Evolutionary conservation across 2,113 vertebrate genomes (phyloP).

Genomic region (Erinaceus europaeus): DNA sequence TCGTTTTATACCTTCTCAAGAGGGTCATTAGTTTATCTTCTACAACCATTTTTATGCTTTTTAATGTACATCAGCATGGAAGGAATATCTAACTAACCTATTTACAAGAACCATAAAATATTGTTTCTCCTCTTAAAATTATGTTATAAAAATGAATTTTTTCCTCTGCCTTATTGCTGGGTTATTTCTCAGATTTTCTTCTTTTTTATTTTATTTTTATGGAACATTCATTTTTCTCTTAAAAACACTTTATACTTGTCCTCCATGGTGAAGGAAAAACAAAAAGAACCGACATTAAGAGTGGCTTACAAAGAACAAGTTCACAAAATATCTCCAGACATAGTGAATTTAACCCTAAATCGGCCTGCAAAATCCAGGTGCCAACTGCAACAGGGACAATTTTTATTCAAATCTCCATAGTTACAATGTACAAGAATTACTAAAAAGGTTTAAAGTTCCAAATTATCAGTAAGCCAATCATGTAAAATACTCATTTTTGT

Average conservation of each 20-base stretch:
- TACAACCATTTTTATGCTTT: conserved; percentile 46
- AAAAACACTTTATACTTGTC: conserved; percentile 30
- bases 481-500: not conserved
- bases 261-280: conserved; percentile 35
- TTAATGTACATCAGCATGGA: conserved; percentile 47
- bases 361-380: not conserved
- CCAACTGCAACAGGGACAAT: not conserved
- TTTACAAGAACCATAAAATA: conserved; percentile 53
- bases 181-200: conserved; percentile 46
- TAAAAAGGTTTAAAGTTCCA: conserved; percentile 30
- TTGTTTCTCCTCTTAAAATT: conserved; percentile 55
- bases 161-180: conserved; percentile 27
- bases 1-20: conserved; percentile 34
- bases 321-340: conserved; percentile 9
- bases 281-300: conserved; percentile 13
- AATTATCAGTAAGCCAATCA: not conserved
- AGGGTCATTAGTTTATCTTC: conserved; percentile 26
- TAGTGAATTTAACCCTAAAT: conserved; percentile 16
- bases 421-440: conserved; percentile 6
- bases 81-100: conserved; percentile 58
- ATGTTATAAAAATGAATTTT: conserved; percentile 45
- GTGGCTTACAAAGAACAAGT: not conserved
- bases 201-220: conserved; percentile 43
- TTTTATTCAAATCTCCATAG: conserved; percentile 3
- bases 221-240: conserved; percentile 41